Base-by-base conservation (phyloP, 2,888 invertebrate genomes). In the Ethmia dodecea region DNA sequence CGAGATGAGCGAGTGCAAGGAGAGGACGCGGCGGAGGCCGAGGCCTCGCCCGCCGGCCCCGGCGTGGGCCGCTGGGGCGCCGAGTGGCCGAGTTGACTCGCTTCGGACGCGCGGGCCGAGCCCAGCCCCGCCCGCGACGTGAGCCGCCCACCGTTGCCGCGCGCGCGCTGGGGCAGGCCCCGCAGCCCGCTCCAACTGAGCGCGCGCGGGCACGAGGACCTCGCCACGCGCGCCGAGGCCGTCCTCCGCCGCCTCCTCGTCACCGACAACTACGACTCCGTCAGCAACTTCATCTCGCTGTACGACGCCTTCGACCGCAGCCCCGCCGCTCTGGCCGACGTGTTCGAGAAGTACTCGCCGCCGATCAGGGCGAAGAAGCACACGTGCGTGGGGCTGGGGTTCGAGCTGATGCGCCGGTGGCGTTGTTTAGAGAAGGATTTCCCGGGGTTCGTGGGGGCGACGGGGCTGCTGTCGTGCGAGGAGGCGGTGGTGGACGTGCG, bases 21-120 rank as follows among this genome's bases (percentile, higher is more conserved):
- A n/a, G n/a, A n/a, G 27, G 43, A 54, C 72, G 60, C 73, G 55
- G 63, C 61, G 49, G 67, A 62, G 60, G 83, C 86, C 76, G 87
- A 86, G 78, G 88, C 86, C 63, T 88, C 88, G 79, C 68, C 79
- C 62, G 66, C 66, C 45, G 66, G 92, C 86, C 94, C 94, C 86
- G 89, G 92, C 73, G 94, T 94, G 74, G 94, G 94, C 72, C 92
- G 95, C 59, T 96, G 95, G 95, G 95, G 95, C 81, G 92, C 93
- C 88, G 95, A 96, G 87, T 96, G 96, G 96, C 96, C 96, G 89
- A 96, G 96, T 95, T 96, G 96, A 96, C 96, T 96, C 96, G 93
- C 91, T 90, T 86, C 87, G 86, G 73, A 52, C 38, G 62, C 62
- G 52, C 49, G 57, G 57, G 68, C 55, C 51, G 61, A 52, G 47